These are phyloP conservation scores for Hydropsyche betteni DNA, from an alignment of 2,888 invertebrate species.

Conservation along the genomic window DNA sequence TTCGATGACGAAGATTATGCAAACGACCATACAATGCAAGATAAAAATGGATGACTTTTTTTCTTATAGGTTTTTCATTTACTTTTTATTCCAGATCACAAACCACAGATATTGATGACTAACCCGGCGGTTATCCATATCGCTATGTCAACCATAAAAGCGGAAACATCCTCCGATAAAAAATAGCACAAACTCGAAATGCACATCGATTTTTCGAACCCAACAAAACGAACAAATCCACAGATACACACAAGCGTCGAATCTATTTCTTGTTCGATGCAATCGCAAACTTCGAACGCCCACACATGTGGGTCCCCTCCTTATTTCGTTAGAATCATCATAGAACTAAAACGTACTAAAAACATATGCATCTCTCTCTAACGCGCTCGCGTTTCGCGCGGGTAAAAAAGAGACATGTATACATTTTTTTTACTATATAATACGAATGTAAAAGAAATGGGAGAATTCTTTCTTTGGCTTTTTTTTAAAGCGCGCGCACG, in stretches of 20 bases:
- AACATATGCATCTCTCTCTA: constrained; percentile 35
- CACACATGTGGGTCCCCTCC: constrained; percentile 40
- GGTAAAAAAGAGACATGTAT: constrained; percentile 31
- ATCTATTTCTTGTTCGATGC: constrained; percentile 28
- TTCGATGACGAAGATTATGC: no score
- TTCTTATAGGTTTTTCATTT: no score
- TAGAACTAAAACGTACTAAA: constrained; percentile 29
- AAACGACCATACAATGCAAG: no score
- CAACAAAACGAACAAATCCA: not conserved
- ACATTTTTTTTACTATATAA: constrained; percentile 31
- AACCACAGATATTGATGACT: no score
- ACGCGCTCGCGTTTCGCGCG: constrained; percentile 11
- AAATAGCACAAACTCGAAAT: no score
- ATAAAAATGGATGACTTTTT: no score
- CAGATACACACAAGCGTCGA: not conserved
- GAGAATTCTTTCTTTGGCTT: constrained; percentile 49
- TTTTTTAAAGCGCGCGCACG: constrained; percentile 45
- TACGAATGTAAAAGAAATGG: constrained; percentile 49
- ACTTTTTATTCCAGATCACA: no score
- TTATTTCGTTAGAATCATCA: constrained; percentile 37
- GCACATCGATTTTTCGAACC: no score
- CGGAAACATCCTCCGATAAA: no score
- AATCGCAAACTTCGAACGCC: constrained; percentile 21
- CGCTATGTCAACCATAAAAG: no score
- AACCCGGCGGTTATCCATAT: no score